Percentiles rank a stretch among this genome's conserved stretches.
phyloP scores from a whole-genome alignment of 2,113 vertebrate species.

The Indicator indicator region DNA sequence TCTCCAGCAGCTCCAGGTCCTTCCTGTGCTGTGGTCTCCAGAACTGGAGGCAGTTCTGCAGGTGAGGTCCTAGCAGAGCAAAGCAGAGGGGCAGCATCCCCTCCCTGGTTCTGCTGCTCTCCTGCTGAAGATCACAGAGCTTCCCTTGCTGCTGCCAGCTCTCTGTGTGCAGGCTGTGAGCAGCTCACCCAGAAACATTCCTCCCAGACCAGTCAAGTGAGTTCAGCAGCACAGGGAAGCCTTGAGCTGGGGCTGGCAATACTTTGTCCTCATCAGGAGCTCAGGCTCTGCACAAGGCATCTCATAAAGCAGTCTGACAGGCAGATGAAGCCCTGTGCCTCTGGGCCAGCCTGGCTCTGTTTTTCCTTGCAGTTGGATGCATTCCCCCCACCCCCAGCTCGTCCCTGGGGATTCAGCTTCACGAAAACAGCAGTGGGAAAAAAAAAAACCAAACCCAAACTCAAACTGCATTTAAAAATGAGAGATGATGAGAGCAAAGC shows the following conservation, averaged over 20 bases:
- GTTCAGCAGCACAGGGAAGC: neutral
- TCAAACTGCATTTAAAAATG: neutral
- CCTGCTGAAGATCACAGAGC: neutral
- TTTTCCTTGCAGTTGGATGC: neutral
- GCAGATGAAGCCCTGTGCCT: neutral
- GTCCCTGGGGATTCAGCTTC: neutral
- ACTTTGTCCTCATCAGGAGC: neutral
- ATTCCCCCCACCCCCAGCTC: neutral
- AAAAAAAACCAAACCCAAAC: no score
- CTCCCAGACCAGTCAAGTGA: neutral
- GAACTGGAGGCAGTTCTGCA: no score
- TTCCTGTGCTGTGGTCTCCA: no score
- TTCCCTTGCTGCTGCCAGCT: neutral
- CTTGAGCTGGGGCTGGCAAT: neutral
- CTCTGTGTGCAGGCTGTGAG: neutral
- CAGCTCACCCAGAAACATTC: neutral
- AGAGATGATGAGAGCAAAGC: neutral
- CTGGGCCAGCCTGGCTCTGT: neutral
- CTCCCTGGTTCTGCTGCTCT: neutral
- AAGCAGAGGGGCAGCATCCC: neutral
- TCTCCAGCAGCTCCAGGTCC: no score
- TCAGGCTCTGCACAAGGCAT: neutral
- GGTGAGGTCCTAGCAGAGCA: no score
- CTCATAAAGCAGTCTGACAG: neutral
- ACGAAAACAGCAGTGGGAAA: neutral